Evolutionary conservation across 2,888 invertebrate species (phyloP), one percentile per base, ranked within the genome.

Genomic region (Pollenia amentaria): DNA sequence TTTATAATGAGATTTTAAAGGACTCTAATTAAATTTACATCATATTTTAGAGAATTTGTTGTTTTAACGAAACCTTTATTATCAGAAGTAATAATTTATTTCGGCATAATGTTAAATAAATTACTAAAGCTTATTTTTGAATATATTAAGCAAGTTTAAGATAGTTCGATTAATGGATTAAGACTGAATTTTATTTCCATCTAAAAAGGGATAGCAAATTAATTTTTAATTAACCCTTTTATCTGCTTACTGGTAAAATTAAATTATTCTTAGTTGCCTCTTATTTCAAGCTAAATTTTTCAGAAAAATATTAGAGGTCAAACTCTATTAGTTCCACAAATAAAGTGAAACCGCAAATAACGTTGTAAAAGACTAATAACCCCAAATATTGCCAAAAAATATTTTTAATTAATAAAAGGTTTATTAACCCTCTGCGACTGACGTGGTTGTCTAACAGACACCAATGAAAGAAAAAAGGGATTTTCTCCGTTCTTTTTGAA

Each of bases 11-110:
- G 69, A 69, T 76, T 82, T 82, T 46, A 16, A 51, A 42, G 65
- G 69, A 40, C 62, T 75, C 69, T 83, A 75, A 86, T 86, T 83
- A 83, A 79, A 79, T 79, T 78, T 48, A 70, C 57, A 75, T 77
- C n/a, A 81, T 51, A 67, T 60, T 53, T 60, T 3, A 42, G 11
- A n/a, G 4, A 79, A 53, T 72, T 72, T 29, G 4, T 55, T 65
- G 29, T 38, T 46, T 48, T 18, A 7, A 12, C 0, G 6, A 65
- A 65, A 48, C 3, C 18, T 55, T 81, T 18, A 44, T 64, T 18
- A 53, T 9, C 4, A 40, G 6, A 3, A 10, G 11, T 18, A 38
- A 16, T 21, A 11, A n/a, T 38, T n/a, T 10, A 16, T n/a, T 29
- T 12, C 10, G 16, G 40, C 48, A 18, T 4, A 51, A 16, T 51